Base-by-base conservation (phyloP, 2,797 vertebrate species). In the Toxotes lorentzi region DNA sequence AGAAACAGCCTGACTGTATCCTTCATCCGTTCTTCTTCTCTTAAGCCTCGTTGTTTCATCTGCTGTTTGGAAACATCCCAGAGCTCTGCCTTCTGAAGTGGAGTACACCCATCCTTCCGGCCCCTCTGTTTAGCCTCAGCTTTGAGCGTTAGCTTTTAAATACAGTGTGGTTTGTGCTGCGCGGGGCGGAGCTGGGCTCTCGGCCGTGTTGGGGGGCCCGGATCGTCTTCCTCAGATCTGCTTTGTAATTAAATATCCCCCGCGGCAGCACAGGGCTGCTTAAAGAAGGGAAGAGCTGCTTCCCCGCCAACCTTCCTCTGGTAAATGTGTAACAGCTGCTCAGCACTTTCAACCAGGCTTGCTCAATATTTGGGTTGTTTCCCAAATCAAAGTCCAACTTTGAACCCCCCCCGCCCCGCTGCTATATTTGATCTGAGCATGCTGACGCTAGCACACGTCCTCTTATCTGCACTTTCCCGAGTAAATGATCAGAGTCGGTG, bases 281-380 rank as follows among this genome's bases (percentile, higher is more conserved):
- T 78, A 61, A 66, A 81, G 57, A 58, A 73, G 81, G 73, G 61
- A 81, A 82, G 76, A 72, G 81, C 80, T 21, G 78, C 80, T 75
- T 81, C 76, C 73, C 62, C 35, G 61, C 73, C 61, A 72, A 24
- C 45, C 57, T n/a, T 73, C 72, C 40, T 75, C 86, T 81, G 85
- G 81, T 93, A 90, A 94, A 94, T 92, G 91, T 92, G 86, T 91
- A 90, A 91, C 91, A 91, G 89, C 86, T 86, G 87, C 83, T 88
- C 81, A 67, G 86, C 73, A 83, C 86, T 91, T 91, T 91, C 47
- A 87, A 85, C 71, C 73, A 47, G 60, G 32, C 76, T 91, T 84
- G 82, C 88, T 86, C 89, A 92, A 92, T 88, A 78, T 83, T 81
- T 84, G 81, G 87, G 83, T 90, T 85, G 77, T 89, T 88, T 89